phyloP scores from a whole-genome alignment of 1,140 invertebrate genomes.

The Muscidifurax raptorellus region DNA sequence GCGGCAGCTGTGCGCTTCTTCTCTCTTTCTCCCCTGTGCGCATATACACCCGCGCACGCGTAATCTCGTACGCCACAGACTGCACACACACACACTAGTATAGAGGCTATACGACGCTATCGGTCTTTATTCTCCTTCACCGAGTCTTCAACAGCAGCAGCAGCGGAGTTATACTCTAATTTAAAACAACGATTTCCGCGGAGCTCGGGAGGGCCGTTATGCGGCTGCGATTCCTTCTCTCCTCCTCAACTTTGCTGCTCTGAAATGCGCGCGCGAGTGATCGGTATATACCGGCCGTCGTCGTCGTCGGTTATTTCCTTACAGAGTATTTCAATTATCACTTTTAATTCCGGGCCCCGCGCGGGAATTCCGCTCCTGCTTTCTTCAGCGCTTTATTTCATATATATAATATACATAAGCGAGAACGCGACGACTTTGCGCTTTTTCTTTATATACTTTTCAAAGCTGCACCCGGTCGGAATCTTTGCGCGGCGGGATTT shows the following conservation, averaged over 20 bases:
- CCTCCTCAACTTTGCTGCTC: neutral
- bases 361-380: neutral
- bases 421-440: neutral
- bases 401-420: too few relatives aligned
- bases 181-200: slow-evolving; percentile 3
- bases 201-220: neutral
- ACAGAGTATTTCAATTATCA: slow-evolving; percentile 41
- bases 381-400: slow-evolving; percentile 6
- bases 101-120: neutral
- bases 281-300: neutral
- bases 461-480: neutral
- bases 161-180: slow-evolving; percentile 4
- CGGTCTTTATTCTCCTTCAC: neutral
- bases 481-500: neutral
- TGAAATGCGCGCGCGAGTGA: neutral
- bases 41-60: neutral
- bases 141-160: neutral
- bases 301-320: slow-evolving; percentile 15
- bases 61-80: neutral
- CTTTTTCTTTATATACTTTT: neutral
- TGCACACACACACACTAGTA: neutral
- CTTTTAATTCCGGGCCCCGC: slow-evolving; percentile 14
- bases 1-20: slow-evolving; percentile 27
- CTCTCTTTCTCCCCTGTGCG: neutral
- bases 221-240: neutral